phyloP scores from a whole-genome alignment of 1,140 invertebrate genomes.

The Panonychus citri region DNA sequence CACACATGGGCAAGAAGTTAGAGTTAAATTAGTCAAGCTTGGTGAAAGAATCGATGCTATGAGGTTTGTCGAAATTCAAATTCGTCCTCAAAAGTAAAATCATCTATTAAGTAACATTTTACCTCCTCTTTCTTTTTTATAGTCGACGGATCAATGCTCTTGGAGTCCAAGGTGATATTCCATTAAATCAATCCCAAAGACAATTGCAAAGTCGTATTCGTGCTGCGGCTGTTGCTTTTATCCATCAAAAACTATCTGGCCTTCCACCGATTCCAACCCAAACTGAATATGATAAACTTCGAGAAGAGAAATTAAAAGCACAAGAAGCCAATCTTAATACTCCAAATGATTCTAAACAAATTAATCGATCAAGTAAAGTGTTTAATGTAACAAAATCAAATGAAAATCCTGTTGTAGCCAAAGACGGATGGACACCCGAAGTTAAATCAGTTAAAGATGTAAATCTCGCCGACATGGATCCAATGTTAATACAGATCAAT shows the following conservation, averaged over 20 bases:
- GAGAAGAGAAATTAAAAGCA: conserved; percentile 22
- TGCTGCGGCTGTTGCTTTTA: conserved; percentile 31
- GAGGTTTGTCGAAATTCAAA: conserved; percentile 23
- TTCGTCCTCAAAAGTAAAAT: no score
- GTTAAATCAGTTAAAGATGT: background rate
- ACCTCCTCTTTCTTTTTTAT: no score
- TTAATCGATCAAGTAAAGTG: background rate
- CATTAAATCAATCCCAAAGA: conserved; percentile 20
- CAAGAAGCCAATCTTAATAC: background rate
- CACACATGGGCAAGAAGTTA: conserved; percentile 39
- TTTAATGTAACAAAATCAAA: background rate
- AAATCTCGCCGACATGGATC: conserved; percentile 26
- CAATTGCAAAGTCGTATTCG: conserved; percentile 41
- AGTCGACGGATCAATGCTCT: no score
- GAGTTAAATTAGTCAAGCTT: conserved; percentile 54
- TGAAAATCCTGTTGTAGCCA: background rate
- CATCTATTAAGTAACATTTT: no score
- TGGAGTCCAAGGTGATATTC: no score
- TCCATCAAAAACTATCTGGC: conserved; percentile 41
- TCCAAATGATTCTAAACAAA: background rate
- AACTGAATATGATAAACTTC: conserved; percentile 37
- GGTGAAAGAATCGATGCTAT: conserved; percentile 59
- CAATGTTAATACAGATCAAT: conserved; percentile 77
- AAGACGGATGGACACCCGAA: background rate
- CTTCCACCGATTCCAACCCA: conserved; percentile 43